A percentile compares a stretch with the other conserved stretches of the same genome.
Conservation (phyloP, 2,888 invertebrate genomes). For the Lampropteryx suffumata region DNA sequence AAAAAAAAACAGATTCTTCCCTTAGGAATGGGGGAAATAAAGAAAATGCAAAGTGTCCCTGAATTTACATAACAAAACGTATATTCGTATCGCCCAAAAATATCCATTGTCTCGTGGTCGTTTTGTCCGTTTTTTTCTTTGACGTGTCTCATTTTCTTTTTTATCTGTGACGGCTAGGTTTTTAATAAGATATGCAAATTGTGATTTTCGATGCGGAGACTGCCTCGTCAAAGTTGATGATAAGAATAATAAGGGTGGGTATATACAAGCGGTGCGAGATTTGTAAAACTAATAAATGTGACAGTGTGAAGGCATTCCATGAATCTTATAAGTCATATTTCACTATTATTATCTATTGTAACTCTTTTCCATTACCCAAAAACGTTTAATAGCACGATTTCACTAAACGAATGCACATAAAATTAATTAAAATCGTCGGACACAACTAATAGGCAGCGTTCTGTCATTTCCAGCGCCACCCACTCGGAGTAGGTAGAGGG, state of each 20-base stretch:
- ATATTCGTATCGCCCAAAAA: constrained; percentile 76
- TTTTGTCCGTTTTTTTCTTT: constrained; percentile 72
- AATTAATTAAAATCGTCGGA: constrained; percentile 50
- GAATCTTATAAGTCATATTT: too few relatives aligned
- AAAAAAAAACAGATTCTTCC: constrained; percentile 77
- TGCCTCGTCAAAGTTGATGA: constrained; percentile 54
- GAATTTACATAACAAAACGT: constrained; percentile 80
- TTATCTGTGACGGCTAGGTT: constrained; percentile 73
- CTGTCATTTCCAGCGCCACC: constrained; percentile 61
- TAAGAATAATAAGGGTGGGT: constrained; percentile 36
- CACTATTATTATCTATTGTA: too few relatives aligned
- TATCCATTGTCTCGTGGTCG: constrained; percentile 75
- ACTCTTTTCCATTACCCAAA: too few relatives aligned
- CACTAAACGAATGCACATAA: too few relatives aligned
- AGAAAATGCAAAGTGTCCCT: constrained; percentile 80
- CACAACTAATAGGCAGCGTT: constrained; percentile 40
- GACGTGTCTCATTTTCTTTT: constrained; percentile 78
- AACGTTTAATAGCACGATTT: too few relatives aligned
- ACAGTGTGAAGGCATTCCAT: too few relatives aligned
- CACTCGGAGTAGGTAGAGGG: constrained; percentile 47
- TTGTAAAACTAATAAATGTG: background rate
- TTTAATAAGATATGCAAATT: constrained; percentile 82
- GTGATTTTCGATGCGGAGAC: constrained; percentile 48
- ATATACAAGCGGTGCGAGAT: too few relatives aligned
- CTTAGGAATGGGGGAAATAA: constrained; percentile 67